Percentiles rank a stretch among this genome's conserved stretches.
These are phyloP conservation scores for Antheraea pernyi DNA, from an alignment of 1,140 invertebrate genomes.

Conservation along the genomic window DNA sequence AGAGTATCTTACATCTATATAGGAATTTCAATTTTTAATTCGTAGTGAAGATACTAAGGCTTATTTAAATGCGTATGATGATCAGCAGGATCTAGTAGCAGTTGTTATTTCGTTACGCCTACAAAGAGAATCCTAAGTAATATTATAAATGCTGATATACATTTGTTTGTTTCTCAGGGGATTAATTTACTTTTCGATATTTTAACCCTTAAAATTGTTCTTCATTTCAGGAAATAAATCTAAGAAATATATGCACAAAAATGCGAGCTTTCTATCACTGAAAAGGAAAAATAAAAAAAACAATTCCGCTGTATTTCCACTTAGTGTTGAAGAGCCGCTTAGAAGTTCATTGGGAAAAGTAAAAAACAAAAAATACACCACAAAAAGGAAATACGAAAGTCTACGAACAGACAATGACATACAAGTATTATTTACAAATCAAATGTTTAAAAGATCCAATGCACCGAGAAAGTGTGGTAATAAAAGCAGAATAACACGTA, in stretches of 20 bases:
- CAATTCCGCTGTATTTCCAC: background rate
- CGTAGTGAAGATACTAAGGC: too few relatives aligned
- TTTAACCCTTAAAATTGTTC: background rate
- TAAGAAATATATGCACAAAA: conserved; percentile 1
- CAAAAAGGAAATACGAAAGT: background rate
- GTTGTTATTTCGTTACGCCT: too few relatives aligned
- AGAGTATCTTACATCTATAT: too few relatives aligned
- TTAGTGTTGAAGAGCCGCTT: background rate
- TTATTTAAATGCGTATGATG: too few relatives aligned
- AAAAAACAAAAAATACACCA: background rate
- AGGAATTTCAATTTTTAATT: too few relatives aligned
- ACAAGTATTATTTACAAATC: background rate
- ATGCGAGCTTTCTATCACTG: background rate
- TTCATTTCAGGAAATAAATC: background rate
- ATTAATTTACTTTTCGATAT: background rate
- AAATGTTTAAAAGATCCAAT: background rate
- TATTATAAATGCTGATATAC: too few relatives aligned
- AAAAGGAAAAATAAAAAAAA: background rate
- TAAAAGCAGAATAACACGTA: background rate
- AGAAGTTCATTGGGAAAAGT: background rate
- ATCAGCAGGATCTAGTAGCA: too few relatives aligned
- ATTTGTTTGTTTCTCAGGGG: too few relatives aligned
- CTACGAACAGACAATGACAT: background rate
- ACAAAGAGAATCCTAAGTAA: too few relatives aligned
- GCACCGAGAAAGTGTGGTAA: background rate